Base-by-base conservation (phyloP, 2,888 invertebrate species). In the Microctonus aethiopoides region DNA sequence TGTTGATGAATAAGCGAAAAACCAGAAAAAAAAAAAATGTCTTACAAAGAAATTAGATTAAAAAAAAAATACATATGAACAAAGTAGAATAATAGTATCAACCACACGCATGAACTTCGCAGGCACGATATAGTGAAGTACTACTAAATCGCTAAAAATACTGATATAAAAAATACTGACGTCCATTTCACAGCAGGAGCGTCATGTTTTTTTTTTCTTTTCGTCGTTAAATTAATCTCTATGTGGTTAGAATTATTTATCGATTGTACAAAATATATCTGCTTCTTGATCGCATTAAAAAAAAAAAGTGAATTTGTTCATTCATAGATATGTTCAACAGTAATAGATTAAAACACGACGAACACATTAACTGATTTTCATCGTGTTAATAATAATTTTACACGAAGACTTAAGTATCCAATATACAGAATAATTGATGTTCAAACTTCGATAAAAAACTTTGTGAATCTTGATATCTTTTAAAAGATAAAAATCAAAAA, bases 111-210 rank as follows among this genome's bases (percentile, higher is more conserved):
- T 59, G 70, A 71, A 62, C 75, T 76, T 76, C 75, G 77, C 74
- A 81, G 80, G 78, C 80, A 80, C 78, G 72, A 67, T 46, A 67
- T 9, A 74, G 75, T 69, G 51, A 75, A 69, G 65, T 70, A 74
- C 76, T 76, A 74, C 73, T 75, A 72, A 66, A 71, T 77, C 77
- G 78, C 77, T 61, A 46, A 82, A n/a, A 85, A 86, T 86, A 85
- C 85, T 86, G 85, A 85, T 86, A 82, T 83, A 75, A 81, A 82
- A 85, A 86, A 85, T 85, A 85, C 85, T 85, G 80, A 81, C 80
- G 75, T 78, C 22, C 63, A 52, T 10, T 41, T 46, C 10, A 56
- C 56, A 56, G 36, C 13, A 29, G 22, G 51, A 52, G 29, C 46
- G 62, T 46, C 46, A 24, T 46, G 52, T 54, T n/a, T 4, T 57